A percentile compares a stretch with the other conserved stretches of the same genome.
phyloP scores from a whole-genome alignment of 1,140 invertebrate species.

The Trachelipus rathkii region DNA sequence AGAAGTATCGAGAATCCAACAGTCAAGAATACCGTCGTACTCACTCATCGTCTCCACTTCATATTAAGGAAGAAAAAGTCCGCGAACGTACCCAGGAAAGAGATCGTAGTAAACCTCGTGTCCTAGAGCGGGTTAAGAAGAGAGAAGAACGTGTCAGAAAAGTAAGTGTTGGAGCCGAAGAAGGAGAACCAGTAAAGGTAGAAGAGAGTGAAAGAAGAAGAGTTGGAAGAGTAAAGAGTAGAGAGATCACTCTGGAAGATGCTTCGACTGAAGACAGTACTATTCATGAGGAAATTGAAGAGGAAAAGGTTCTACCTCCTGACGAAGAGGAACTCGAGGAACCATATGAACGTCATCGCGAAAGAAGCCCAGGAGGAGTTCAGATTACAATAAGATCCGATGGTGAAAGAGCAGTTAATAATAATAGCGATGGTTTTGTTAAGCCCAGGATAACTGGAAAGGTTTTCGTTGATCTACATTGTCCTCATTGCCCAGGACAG shows the following conservation, averaged over 20 bases:
- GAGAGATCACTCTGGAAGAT: background rate
- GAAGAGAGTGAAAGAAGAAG: constrained; percentile 1
- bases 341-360: background rate
- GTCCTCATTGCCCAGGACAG: constrained; percentile 14
- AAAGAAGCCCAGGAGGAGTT: background rate
- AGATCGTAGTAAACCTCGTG: too few relatives aligned
- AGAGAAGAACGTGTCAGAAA: too few relatives aligned
- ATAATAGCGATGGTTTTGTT: background rate
- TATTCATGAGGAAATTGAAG: background rate
- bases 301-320: too few relatives aligned
- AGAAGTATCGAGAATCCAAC: too few relatives aligned
- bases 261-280: background rate
- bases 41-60: too few relatives aligned
- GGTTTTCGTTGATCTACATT: background rate
- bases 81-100: too few relatives aligned
- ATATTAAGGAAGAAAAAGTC: too few relatives aligned
- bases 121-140: too few relatives aligned
- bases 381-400: constrained; percentile 1
- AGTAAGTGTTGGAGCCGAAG: too few relatives aligned
- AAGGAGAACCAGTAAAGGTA: background rate
- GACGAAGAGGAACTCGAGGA: background rate
- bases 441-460: background rate
- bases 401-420: background rate
- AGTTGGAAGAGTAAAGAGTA: background rate
- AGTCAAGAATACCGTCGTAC: too few relatives aligned